These are phyloP conservation scores for Discoglossus pictus DNA, from an alignment of 2,797 vertebrate species.

Conservation along the genomic window DNA sequence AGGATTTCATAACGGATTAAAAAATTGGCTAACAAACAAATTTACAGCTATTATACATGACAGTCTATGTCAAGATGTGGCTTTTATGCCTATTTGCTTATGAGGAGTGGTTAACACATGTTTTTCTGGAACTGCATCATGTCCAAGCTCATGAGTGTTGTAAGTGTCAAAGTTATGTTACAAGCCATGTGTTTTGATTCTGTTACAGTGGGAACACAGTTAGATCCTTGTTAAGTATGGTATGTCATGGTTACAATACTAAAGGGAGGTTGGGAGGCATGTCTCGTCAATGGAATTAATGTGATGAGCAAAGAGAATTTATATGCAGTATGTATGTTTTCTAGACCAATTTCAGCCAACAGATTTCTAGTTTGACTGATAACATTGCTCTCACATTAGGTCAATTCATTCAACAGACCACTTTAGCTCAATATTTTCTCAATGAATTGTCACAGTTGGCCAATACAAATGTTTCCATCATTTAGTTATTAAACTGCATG, in stretches of 20 bases:
- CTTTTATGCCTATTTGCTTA: constrained; percentile 62
- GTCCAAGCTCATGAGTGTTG: constrained; percentile 74
- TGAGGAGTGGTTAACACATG: constrained; percentile 74
- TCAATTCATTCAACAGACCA: constrained; percentile 58
- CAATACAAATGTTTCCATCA: constrained; percentile 60
- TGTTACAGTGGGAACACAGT: constrained; percentile 82
- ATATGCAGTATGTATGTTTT: constrained; percentile 53
- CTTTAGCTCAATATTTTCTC: constrained; percentile 45
- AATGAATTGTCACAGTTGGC: constrained; percentile 49
- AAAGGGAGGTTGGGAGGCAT: constrained; percentile 65
- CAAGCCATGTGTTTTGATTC: constrained; percentile 84
- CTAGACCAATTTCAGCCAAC: constrained; percentile 57
- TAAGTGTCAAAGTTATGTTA: constrained; percentile 67
- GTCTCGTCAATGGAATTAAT: constrained; percentile 57
- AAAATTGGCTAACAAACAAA: constrained; percentile 51
- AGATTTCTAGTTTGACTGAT: constrained; percentile 58
- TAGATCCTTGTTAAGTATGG: constrained; percentile 82
- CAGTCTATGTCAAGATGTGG: constrained; percentile 56
- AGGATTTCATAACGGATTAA: constrained; percentile 33
- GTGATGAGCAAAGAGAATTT: constrained; percentile 62
- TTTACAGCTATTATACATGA: constrained; percentile 56
- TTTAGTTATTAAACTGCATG: constrained; percentile 53
- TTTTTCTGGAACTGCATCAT: constrained; percentile 70
- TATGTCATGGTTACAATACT: constrained; percentile 72
- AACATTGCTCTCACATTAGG: constrained; percentile 53